Conservation (phyloP, 2,797 vertebrate genomes). For the Echeneis naucrates region DNA sequence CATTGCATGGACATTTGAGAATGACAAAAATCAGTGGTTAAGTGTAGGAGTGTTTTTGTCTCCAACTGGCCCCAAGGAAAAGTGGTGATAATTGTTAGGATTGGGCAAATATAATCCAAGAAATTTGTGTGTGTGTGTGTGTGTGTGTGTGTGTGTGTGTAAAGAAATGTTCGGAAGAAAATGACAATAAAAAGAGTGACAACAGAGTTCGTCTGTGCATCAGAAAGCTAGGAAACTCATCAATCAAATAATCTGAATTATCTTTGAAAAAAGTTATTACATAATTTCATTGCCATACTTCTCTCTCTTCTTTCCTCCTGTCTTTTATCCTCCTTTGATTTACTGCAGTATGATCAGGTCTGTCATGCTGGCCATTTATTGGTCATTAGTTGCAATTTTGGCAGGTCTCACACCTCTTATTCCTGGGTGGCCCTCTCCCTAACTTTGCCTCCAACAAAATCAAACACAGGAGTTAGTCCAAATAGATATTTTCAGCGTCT, state of each 20-base stretch:
- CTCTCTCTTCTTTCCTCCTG: background rate
- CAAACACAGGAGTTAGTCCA: slow-evolving; percentile 10
- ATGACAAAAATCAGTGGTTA: background rate
- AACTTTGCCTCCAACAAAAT: slow-evolving; percentile 17
- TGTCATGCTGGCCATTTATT: slow-evolving; percentile 43
- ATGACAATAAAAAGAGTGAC: too few species aligned
- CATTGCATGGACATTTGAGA: background rate
- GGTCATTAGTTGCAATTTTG: slow-evolving; percentile 49
- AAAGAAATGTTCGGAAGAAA: too few species aligned
- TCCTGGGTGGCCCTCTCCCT: slow-evolving; percentile 55
- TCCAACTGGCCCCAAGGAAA: too few species aligned
- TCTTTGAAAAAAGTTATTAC: background rate
- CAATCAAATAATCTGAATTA: too few species aligned
- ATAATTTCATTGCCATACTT: too few species aligned
- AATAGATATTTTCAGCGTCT: background rate
- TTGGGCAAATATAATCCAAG: too few species aligned
- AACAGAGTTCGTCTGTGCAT: too few species aligned
- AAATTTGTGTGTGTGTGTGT: too few species aligned
- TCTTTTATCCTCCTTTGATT: slow-evolving; percentile 37
- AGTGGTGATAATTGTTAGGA: too few species aligned
- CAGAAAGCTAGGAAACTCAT: too few species aligned
- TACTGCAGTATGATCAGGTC: slow-evolving; percentile 40
- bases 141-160: too few species aligned
- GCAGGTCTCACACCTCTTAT: slow-evolving; percentile 58
- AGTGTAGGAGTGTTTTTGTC: too few species aligned